These are phyloP conservation scores for Forbesichthys agassizii DNA, from an alignment of 2,113 vertebrate species.

Conservation along the genomic window DNA sequence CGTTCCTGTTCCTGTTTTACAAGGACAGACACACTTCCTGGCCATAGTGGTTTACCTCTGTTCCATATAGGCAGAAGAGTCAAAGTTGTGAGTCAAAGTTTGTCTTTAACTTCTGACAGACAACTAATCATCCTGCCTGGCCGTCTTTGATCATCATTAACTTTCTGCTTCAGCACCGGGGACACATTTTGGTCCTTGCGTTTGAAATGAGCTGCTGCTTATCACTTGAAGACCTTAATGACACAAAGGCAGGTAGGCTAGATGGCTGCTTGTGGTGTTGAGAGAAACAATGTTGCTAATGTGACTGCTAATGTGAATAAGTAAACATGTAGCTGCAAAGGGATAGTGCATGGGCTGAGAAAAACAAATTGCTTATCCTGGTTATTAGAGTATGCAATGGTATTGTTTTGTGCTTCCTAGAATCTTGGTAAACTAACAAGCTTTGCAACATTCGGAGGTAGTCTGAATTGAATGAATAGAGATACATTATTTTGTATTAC, in stretches of 20 bases:
- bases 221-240: constrained; percentile 49
- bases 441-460: too few relatives aligned
- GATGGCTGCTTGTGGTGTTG: constrained; percentile 19
- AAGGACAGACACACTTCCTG: too few relatives aligned
- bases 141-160: constrained; percentile 64
- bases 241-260: constrained; percentile 7
- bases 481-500: too few relatives aligned
- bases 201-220: constrained; percentile 64
- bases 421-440: too few relatives aligned
- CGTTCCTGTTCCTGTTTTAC: too few relatives aligned
- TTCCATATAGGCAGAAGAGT: constrained; percentile 22
- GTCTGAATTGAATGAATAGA: too few relatives aligned
- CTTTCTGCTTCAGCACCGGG: constrained; percentile 24
- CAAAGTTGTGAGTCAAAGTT: constrained; percentile 33
- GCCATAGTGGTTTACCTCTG: neutral
- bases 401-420: too few relatives aligned
- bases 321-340: too few relatives aligned
- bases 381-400: too few relatives aligned
- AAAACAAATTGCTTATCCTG: too few relatives aligned
- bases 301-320: neutral
- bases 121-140: constrained; percentile 48
- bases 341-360: too few relatives aligned
- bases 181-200: constrained; percentile 38
- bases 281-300: constrained; percentile 38
- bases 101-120: constrained; percentile 43